Base-by-base conservation (phyloP, 2,113 vertebrate species). In the Ranitomeya imitator region DNA sequence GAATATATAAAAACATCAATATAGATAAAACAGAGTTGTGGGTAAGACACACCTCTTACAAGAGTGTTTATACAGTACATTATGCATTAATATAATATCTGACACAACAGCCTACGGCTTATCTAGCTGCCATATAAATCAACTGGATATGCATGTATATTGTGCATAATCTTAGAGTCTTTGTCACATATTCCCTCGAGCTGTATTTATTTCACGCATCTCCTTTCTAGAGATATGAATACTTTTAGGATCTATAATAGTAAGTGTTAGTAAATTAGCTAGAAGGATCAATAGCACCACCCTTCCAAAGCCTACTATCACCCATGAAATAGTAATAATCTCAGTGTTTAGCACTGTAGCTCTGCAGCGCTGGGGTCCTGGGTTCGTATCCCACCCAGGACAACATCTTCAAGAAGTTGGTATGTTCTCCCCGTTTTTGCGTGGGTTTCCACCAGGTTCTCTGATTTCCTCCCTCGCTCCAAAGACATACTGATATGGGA, bases 51-150 rank as follows among this genome's bases (percentile, higher is more conserved):
- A 26, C 82, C 65, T 55, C n/a, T 55, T 84, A 21, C 31, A 51
- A 18, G 45, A 52, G 13, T 71, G n/a, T 69, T 71, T 26, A 55
- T 21, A 55, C 26, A 23, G 52, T 69, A 67, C 26, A 23, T 67
- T 69, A 67, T 69, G 59, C 57, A 82, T 63, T 45, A 45, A 45
- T 26, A 63, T 61, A 37, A 63, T 54, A 80, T 60, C 19, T 67
- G 21, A 54, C 67, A 19, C 45, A n/a, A 61, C 21, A 69, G 81
- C 21, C 81, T 67, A 6, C 13, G 21, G 81, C 21, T 55, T 84
- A 84, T 84, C 78, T 80, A 31, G 52, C 37, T 55, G 65, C 63
- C 79, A 59, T 59, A 26, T 71, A 71, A n/a, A 61, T 23, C 52
- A 23, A 54, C 7, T 0, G 6, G 79, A 60, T 26, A 65, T 63